Evolutionary conservation across 2,113 vertebrate genomes (phyloP), one percentile per base, ranked within the genome.

Genomic region (Daphoenositta chrysoptera): DNA sequence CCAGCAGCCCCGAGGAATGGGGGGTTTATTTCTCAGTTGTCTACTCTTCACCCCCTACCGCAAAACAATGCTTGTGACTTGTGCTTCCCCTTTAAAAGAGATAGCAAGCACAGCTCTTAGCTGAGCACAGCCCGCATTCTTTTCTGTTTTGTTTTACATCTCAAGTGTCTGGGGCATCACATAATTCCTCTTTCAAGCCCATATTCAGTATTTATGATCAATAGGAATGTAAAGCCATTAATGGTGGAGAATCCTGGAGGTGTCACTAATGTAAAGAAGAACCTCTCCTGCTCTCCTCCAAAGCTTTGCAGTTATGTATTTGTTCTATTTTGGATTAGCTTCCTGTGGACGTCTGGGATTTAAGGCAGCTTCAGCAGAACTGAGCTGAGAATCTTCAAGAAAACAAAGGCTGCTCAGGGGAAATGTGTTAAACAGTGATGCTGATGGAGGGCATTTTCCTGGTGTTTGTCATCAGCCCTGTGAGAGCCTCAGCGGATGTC

Each of bases 31-130:
- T 51, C 50, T 80, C 61, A 26, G 53, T 82, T 53, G 48, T 33
- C 20, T 51, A 14, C 1, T 1, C 18, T 44, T 69, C 6, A 2
- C 14, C 24, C 13, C 14, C 7, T 9, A 1, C 15, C 5, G 9
- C 47, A 63, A 45, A 31, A 57, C 78, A 80, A 72, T 16, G 22
- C 22, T 50, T 10, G 35, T 64, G n/a, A 42, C 51, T 56, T 48
- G 44, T 47, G 30, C 51, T 19, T 83, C 22, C 9, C 26, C 61
- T 77, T 50, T 57, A 57, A 75, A 61, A 58, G 50, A 53, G 27
- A 10, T 6, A 56, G 27, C 19, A 54, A 66, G 18, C 30, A 28
- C 56, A 57, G 28, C 30, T 83, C 44, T 80, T 31, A 71, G 39
- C 39, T 63, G 13, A 83, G 50, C 50, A 44, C 40, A 58, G 45